Base-by-base conservation (phyloP, 2,797 vertebrate species). In the Syngnathus rostellatus region DNA sequence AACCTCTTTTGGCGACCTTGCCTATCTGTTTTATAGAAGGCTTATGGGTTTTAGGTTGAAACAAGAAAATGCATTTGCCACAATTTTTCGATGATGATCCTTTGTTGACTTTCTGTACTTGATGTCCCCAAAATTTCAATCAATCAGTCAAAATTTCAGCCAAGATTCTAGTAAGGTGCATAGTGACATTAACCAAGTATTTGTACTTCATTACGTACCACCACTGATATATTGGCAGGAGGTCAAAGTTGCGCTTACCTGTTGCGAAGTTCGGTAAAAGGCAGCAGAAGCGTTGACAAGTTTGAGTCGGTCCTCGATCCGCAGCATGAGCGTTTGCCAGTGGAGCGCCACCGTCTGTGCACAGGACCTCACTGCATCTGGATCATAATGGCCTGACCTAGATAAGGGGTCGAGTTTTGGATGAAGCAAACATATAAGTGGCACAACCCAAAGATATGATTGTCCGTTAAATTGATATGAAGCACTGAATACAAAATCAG, bases 301-400 rank as follows among this genome's bases (percentile, higher is more conserved):
- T 77, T 99, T 98, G 23, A 99, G 92, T 37, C 96, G 82, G 84
- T 98, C 97, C 71, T 99, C 96, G 82, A 99, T 97, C 89, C 97
- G 94, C 80, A 98, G 87, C 97, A 99, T 98, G 70, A 99, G 92
- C 46, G 94, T 96, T 80, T 99, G 97, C 97, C 97, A 99, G 84
- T 99, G 96, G 53, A 98, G 85, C 25, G 97, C 97, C 84, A 99
- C 97, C 70, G 95, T 98, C 85, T 98, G 95, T 0, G 96, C 97
- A 25, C 96, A 98, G 9, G 94, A 93, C 43, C 96, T 86, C 77
- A 99, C 97, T 64, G 94, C 95, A 0, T 99, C 97, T 0, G 94
- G 93, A 5, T 98, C 97, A 0, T 98, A 97, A 80, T 99, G 97
- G 2, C 97, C 96, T 0, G 96, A 94, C 80, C 90, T 88, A 70